These are phyloP conservation scores for Caenorhabditis remanei DNA, from an alignment of 1,140 invertebrate genomes.

Conservation along the genomic window DNA sequence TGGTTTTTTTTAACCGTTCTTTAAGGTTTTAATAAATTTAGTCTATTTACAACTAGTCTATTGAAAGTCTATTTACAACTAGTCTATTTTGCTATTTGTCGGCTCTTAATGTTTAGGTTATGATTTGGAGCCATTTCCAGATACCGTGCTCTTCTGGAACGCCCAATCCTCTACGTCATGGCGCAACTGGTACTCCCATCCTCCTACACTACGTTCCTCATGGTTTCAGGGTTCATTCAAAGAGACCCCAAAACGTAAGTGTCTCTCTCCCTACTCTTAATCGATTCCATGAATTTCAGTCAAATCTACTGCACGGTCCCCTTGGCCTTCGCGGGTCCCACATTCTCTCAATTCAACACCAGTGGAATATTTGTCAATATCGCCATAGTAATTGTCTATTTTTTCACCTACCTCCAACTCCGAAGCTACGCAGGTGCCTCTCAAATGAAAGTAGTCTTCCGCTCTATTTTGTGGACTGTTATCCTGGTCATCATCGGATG, in stretches of 20 bases:
- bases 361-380: constrained; percentile 34
- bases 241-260: constrained; percentile 4
- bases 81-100: too few species aligned
- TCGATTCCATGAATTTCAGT: not conserved
- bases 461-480: constrained; percentile 39
- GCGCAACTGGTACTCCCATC: not conserved
- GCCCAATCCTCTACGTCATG: not conserved
- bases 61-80: too few species aligned
- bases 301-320: constrained; percentile 30
- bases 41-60: too few species aligned
- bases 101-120: too few species aligned
- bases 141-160: constrained; percentile 21
- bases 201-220: not conserved
- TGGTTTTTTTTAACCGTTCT: too few species aligned
- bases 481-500: constrained; percentile 30
- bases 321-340: not conserved
- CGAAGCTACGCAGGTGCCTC: constrained; percentile 8
- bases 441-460: constrained; percentile 39
- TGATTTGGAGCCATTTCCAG: not conserved
- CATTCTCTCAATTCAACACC: constrained; percentile 19
- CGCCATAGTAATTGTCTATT: constrained; percentile 10
- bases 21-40: too few species aligned
- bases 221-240: constrained; percentile 35
- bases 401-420: constrained; percentile 22
- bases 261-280: not conserved